Conservation (phyloP, 2,113 vertebrate species). For the Muntiacus muntjak region DNA sequence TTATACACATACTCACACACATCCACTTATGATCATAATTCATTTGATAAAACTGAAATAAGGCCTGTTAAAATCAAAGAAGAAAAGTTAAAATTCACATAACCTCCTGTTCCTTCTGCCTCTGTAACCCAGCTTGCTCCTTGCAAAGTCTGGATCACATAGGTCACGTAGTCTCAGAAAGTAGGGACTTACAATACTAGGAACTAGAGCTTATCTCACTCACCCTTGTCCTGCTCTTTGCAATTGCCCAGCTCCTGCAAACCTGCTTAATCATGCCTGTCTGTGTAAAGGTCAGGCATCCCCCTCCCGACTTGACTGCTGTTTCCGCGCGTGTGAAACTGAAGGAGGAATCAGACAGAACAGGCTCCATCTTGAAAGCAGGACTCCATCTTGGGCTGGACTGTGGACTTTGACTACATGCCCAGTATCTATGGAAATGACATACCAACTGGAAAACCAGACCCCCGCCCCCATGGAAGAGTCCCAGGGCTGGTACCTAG, state of each 20-base stretch:
- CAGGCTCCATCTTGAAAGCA: neutral
- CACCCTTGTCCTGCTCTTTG: neutral
- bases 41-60: neutral
- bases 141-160: neutral
- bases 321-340: neutral
- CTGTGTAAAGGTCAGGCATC: neutral
- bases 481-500: neutral
- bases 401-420: neutral
- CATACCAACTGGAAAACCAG: neutral
- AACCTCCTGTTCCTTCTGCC: neutral
- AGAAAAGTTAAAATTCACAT: neutral
- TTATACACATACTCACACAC: neutral
- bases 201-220: neutral
- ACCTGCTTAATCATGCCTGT: neutral
- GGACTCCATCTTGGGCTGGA: neutral
- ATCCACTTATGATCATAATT: neutral
- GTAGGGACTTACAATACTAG: neutral
- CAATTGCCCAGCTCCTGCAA: neutral
- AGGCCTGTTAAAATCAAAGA: neutral
- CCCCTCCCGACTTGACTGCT: neutral
- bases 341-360: neutral
- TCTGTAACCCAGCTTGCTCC: neutral
- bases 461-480: neutral
- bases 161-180: neutral
- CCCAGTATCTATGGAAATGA: neutral